Evolutionary conservation across 2,888 invertebrate species (phyloP).

Genomic region (Luffia ferchaultella): DNA sequence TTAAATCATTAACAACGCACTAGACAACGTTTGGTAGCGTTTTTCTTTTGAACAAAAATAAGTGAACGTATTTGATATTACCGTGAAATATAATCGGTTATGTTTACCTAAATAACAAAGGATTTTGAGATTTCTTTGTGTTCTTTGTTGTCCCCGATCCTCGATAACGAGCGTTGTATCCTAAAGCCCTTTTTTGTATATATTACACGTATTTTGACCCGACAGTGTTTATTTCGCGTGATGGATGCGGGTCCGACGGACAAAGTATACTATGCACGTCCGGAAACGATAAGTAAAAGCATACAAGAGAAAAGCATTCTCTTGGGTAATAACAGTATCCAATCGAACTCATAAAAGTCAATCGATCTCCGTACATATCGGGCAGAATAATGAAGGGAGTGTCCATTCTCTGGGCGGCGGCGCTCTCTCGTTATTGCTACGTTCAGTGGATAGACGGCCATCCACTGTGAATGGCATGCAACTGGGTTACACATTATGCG

Average conservation of each 20-base stretch:
- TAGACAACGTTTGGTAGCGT: no score
- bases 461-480: slow-evolving; percentile 3
- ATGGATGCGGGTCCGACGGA: background rate
- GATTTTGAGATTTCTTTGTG: background rate
- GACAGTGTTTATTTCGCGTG: background rate
- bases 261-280: background rate
- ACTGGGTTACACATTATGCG: no score
- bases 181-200: background rate
- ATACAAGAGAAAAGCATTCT: slow-evolving; percentile 19
- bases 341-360: slow-evolving; percentile 38
- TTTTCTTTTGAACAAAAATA: background rate
- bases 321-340: slow-evolving; percentile 36
- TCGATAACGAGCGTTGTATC: background rate
- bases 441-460: slow-evolving; percentile 3
- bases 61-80: background rate
- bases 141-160: background rate
- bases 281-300: slow-evolving; percentile 26
- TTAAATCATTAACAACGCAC: no score
- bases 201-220: background rate
- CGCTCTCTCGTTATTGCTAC: slow-evolving; percentile 9
- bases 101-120: background rate
- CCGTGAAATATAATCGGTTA: background rate
- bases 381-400: slow-evolving; percentile 9
- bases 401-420: slow-evolving; percentile 4
- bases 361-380: slow-evolving; percentile 22